These are phyloP conservation scores for Tapirus indicus DNA, from an alignment of 2,797 vertebrate genomes.

Conservation along the genomic window DNA sequence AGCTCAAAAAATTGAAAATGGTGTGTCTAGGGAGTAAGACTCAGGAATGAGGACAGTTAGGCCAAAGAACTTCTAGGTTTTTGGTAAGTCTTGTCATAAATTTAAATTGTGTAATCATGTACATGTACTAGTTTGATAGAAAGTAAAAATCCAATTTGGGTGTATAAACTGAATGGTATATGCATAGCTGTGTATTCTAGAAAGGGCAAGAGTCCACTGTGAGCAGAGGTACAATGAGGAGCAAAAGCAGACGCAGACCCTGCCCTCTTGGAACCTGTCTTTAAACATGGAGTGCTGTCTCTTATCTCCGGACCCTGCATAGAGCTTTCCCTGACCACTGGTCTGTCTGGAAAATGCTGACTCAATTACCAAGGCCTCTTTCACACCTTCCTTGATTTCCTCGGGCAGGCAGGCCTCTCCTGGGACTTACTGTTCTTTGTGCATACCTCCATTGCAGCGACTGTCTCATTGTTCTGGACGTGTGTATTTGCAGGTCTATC, in stretches of 20 bases:
- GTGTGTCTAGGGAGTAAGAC: background rate
- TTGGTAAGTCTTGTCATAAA: background rate
- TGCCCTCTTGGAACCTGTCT: background rate
- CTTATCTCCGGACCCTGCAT: background rate
- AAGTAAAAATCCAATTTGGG: slow-evolving; percentile 12
- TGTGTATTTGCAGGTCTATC: background rate
- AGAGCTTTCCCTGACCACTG: background rate
- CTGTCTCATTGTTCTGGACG: background rate
- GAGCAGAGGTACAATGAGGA: background rate
- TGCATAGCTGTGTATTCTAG: background rate
- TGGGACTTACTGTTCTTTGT: background rate
- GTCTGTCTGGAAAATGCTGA: background rate
- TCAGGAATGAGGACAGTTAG: background rate
- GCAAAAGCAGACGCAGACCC: background rate
- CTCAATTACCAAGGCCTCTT: background rate
- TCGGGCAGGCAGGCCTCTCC: background rate
- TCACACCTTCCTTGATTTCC: background rate
- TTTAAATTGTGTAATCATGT: slow-evolving; percentile 37
- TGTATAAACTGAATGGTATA: background rate
- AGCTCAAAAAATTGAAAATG: slow-evolving; percentile 13
- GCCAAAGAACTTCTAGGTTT: background rate
- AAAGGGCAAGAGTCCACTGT: background rate
- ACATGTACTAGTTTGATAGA: background rate
- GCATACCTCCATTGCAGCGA: background rate
- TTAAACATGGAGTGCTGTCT: background rate